Conservation (phyloP, 2,113 vertebrate species). For the Callithrix jacchus region DNA sequence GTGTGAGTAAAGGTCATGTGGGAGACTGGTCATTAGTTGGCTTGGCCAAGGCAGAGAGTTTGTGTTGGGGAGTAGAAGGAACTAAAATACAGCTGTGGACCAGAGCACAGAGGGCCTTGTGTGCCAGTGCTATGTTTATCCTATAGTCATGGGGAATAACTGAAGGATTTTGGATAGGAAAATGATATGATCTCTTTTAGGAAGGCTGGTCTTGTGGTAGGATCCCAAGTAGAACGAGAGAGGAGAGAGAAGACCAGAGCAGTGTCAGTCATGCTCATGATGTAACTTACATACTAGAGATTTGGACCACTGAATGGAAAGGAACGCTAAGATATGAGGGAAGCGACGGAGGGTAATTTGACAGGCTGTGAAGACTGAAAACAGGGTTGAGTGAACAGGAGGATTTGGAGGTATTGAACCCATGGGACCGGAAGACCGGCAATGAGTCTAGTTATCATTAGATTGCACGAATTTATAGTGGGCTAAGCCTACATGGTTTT, state of each 20-base stretch:
- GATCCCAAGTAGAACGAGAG: background rate
- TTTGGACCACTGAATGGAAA: background rate
- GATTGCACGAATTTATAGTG: background rate
- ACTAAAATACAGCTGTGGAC: constrained; percentile 12
- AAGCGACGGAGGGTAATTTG: background rate
- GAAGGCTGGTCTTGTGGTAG: background rate
- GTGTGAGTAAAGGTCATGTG: background rate
- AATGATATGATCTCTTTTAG: background rate
- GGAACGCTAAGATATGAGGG: background rate
- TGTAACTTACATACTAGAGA: background rate
- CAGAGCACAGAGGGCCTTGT: background rate
- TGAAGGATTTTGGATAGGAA: background rate
- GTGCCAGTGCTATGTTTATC: background rate
- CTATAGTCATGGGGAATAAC: background rate
- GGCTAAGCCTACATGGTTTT: background rate
- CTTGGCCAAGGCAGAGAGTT: background rate
- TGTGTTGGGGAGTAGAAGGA: background rate
- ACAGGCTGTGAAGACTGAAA: background rate
- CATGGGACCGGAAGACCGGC: background rate
- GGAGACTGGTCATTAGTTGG: background rate
- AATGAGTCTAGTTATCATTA: background rate
- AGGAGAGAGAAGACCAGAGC: background rate
- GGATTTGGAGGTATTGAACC: background rate
- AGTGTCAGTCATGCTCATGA: background rate
- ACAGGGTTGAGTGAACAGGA: background rate